phyloP scores from a whole-genome alignment of 2,797 vertebrate species.

The Melanotaenia parkinsoni region DNA sequence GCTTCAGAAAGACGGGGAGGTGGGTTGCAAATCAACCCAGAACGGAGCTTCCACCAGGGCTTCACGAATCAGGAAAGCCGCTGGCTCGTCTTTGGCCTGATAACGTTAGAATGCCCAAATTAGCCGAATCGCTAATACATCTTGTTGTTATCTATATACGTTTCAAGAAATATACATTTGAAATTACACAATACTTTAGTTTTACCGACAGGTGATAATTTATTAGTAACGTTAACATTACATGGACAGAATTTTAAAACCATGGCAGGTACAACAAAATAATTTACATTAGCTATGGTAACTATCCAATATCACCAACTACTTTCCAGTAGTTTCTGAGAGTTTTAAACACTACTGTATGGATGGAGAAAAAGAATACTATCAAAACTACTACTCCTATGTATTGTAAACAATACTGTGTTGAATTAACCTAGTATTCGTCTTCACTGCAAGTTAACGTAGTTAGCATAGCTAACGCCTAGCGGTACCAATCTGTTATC shows the following conservation, averaged over 20 bases:
- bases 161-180: not conserved
- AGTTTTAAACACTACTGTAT: not conserved
- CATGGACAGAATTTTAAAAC: not conserved
- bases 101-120: constrained; percentile 42
- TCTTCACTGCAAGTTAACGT: constrained; percentile 4
- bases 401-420: not conserved
- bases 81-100: constrained; percentile 75
- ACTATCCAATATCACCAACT: not conserved
- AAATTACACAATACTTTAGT: not conserved
- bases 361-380: not conserved
- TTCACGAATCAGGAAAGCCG: constrained; percentile 70
- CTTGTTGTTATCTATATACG: not conserved
- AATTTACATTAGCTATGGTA: constrained; percentile 27
- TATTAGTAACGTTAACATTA: not conserved
- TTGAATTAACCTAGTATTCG: not conserved
- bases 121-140: constrained; percentile 17
- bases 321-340: not conserved
- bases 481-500: not conserved
- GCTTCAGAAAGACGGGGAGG: constrained; percentile 32
- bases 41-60: constrained; percentile 32
- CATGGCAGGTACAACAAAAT: not conserved
- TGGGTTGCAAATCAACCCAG: constrained; percentile 20
- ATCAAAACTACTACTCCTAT: not conserved
- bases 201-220: not conserved
- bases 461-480: constrained; percentile 42